phyloP scores from a whole-genome alignment of 2,113 vertebrate species.

The Oenanthe melanoleuca region DNA sequence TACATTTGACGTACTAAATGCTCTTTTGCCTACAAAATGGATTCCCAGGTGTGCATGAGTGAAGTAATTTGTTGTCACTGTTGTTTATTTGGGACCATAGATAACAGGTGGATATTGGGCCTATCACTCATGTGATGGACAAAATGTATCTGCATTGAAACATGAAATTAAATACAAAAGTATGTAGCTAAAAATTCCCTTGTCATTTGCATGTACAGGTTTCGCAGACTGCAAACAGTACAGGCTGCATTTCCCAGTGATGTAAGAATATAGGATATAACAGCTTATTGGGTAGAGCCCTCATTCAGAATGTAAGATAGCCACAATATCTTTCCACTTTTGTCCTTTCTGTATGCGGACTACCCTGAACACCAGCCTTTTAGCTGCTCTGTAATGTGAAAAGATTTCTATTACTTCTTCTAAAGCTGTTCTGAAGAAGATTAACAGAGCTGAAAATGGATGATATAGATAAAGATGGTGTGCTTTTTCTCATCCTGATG shows the following conservation, averaged over 20 bases:
- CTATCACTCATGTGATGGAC: not conserved
- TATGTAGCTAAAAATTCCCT: not conserved
- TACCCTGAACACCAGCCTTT: not conserved
- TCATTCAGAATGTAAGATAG: not conserved
- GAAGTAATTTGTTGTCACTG: not conserved
- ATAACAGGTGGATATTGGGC: not conserved
- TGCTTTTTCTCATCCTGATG: not conserved
- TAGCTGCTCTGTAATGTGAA: not conserved
- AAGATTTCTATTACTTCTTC: not conserved
- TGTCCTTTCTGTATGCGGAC: not conserved
- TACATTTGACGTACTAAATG: not conserved
- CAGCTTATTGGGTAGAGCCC: not conserved
- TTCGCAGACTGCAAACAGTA: not conserved
- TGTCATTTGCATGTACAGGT: not conserved
- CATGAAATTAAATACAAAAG: not conserved
- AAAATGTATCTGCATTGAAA: not conserved
- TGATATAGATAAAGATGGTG: not conserved
- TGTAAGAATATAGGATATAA: not conserved
- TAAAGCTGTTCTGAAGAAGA: not conserved
- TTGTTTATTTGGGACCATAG: not conserved
- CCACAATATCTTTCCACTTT: not conserved
- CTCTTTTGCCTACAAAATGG: not conserved
- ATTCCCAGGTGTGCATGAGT: not conserved
- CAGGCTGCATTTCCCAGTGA: not conserved
- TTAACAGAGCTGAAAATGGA: not conserved